phyloP scores from a whole-genome alignment of 2,113 vertebrate genomes.

The Ondatra zibethicus region DNA sequence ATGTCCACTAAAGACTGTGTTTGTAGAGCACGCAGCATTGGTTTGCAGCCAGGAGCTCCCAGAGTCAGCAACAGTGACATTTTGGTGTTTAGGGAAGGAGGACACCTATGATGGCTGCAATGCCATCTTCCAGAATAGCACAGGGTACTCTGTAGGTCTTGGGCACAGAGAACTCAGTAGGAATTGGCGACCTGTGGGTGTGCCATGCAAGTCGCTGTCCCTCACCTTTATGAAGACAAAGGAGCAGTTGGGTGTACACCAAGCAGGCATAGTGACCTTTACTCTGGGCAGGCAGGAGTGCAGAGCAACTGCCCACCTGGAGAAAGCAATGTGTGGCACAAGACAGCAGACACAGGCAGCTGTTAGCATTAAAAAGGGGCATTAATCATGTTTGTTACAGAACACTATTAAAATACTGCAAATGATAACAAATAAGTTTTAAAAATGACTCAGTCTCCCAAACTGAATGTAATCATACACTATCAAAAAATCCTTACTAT shows the following conservation, averaged over 20 bases:
- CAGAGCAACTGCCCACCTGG: not conserved
- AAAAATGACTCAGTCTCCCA: slow-evolving; percentile 17
- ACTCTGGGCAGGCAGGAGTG: not conserved
- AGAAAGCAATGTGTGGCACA: not conserved
- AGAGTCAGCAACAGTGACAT: not conserved
- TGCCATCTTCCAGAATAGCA: not conserved
- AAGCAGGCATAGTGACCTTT: not conserved
- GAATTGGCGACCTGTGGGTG: not conserved
- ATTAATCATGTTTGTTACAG: not conserved
- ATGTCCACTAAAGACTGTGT: not conserved
- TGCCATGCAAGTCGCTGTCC: not conserved
- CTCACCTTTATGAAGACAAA: not conserved
- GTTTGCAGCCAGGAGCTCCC: not conserved
- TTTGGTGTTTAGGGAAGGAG: not conserved
- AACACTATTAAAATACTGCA: not conserved
- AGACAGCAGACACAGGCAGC: not conserved
- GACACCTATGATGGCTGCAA: not conserved
- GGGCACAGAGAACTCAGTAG: not conserved
- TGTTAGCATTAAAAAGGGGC: not conserved
- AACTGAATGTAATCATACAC: slow-evolving; percentile 29
- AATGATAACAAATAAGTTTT: not conserved
- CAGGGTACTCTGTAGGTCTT: not conserved
- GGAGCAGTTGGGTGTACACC: not conserved
- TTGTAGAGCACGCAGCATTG: not conserved
- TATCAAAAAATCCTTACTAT: slow-evolving; percentile 54